Conservation (phyloP, 2,797 vertebrate genomes). For the Bufotes viridis region DNA sequence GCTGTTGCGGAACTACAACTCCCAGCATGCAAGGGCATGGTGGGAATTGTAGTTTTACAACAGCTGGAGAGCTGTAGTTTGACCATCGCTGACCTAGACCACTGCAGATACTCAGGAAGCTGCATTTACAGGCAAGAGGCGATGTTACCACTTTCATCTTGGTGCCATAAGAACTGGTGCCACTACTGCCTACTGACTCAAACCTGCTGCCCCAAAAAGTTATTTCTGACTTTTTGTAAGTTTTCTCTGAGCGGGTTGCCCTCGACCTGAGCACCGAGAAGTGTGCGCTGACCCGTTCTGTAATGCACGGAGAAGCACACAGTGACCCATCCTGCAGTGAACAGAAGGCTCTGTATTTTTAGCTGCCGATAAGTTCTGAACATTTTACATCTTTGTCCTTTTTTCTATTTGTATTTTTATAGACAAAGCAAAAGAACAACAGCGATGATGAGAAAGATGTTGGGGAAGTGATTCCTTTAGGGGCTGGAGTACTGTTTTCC, state of each 20-base stretch:
- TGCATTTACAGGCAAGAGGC: too few relatives aligned
- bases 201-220: background rate
- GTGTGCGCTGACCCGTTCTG: background rate
- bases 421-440: conserved; percentile 34
- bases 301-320: background rate
- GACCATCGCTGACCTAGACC: too few relatives aligned
- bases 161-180: too few relatives aligned
- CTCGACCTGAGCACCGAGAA: background rate
- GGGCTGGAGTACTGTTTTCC: conserved; percentile 37
- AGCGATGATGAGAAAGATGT: background rate
- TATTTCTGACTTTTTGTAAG: background rate
- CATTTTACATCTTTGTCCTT: conserved; percentile 13
- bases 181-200: too few relatives aligned
- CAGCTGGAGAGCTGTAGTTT: too few relatives aligned
- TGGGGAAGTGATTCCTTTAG: conserved; percentile 26
- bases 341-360: conserved; percentile 39
- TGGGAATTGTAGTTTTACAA: too few relatives aligned
- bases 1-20: too few relatives aligned
- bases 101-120: too few relatives aligned
- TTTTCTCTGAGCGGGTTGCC: background rate
- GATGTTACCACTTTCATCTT: too few relatives aligned
- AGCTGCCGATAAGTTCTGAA: conserved; percentile 7
- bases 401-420: conserved; percentile 40
- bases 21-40: too few relatives aligned
- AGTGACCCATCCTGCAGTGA: background rate